Evolutionary conservation across 2,797 vertebrate genomes (phyloP), one percentile per base, ranked within the genome.

Genomic region (Eremophila alpestris): DNA sequence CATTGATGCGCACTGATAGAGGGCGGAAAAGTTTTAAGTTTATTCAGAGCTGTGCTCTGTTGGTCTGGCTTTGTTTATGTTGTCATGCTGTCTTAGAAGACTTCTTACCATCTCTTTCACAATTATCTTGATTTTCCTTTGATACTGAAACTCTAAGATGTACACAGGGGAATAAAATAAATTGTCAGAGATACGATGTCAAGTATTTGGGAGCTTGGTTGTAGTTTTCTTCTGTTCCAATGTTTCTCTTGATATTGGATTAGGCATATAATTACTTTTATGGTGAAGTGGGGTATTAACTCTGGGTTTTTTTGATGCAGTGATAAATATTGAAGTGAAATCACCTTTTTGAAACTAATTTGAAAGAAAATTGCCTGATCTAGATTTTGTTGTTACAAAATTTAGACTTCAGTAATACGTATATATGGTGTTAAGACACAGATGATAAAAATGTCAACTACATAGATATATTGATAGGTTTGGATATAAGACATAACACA

Each of bases 141-240:
- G 21, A 24, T 62, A 45, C 3, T 64, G 5, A 56, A 85, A 21
- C 38, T 71, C 58, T 38, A 71, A 75, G 24, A 36, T 36, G 2
- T 46, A 14, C 21, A 14, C 7, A 43, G 55, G 41, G 43, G 43
- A 75, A 82, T 60, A 38, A 64, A 67, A 54, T 60, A 32, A 59
- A 51, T 15, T 32, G 30, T 5, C 4, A 14, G 38, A 64, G 32
- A 30, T 15, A 22, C 0, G 0, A n/a, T 64, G 81, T 26, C 34
- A 49, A 2, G 23, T 49, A 19, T 54, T 51, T 20, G 32, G 13
- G 34, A 75, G 22, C 30, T 75, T 11, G 75, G 14, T 60, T 81
- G 12, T 8, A 60, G 1, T 29, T 3, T 52, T 13, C 13, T 79
- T 71, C 6, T 60, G 16, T 30, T 30, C 32, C 48, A 32, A 0